Evolutionary conservation across 2,113 vertebrate genomes (phyloP).

Genomic region (Pitta sordida): DNA sequence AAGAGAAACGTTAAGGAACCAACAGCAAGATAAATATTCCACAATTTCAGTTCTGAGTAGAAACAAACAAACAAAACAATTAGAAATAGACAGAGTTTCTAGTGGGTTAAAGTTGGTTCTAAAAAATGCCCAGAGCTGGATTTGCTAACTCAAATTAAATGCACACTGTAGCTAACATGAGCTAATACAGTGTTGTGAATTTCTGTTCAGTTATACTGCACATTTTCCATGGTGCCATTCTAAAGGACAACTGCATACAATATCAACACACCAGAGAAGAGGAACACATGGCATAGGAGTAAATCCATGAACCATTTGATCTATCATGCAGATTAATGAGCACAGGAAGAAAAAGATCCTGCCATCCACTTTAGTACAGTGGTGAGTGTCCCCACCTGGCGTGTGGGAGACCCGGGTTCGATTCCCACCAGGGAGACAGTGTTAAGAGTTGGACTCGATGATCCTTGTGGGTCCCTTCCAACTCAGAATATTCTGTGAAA

Average conservation of each 20-base stretch:
- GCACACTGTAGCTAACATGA: not conserved
- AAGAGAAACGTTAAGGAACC: not conserved
- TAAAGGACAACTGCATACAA: not conserved
- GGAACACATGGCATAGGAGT: accelerated
- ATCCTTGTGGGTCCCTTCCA: too few relatives aligned
- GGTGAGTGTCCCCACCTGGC: too few relatives aligned
- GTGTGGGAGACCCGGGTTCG: too few relatives aligned
- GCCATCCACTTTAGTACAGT: too few relatives aligned
- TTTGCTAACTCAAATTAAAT: not conserved
- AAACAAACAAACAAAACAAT: not conserved
- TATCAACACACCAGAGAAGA: not conserved
- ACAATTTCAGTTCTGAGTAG: not conserved
- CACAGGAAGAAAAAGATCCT: not conserved
- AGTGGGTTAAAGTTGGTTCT: not conserved
- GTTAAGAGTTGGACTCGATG: too few relatives aligned
- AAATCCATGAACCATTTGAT: not conserved
- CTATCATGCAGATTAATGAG: not conserved
- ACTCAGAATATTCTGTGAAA: too few relatives aligned
- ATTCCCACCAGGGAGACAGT: too few relatives aligned
- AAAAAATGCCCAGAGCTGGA: not conserved
- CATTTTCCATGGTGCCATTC: not conserved
- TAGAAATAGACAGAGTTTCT: not conserved
- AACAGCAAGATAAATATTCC: not conserved
- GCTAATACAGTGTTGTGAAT: not conserved
- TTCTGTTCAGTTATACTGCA: not conserved